Evolutionary conservation across 2,888 invertebrate genomes (phyloP).

Genomic region (Tineola bisselliella): DNA sequence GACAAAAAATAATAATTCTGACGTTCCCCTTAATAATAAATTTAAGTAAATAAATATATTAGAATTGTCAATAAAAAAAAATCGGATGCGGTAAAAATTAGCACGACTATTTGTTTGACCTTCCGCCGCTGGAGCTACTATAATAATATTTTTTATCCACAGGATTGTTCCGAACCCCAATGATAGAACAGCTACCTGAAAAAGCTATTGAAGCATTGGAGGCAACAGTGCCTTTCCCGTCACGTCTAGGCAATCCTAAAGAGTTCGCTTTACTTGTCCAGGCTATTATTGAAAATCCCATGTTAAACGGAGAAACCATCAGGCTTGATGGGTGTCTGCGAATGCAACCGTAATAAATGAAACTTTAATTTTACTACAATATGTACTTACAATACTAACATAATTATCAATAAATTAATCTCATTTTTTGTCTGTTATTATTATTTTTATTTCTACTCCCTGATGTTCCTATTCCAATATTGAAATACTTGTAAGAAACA

Average conservation of each 20-base stretch:
- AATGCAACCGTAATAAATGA: slow-evolving; percentile 54
- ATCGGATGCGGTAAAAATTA: too few species aligned
- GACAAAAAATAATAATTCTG: too few species aligned
- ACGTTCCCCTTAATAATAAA: too few species aligned
- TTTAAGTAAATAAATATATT: too few species aligned
- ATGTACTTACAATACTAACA: background rate
- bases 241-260: slow-evolving; percentile 59
- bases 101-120: too few species aligned
- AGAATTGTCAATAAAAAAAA: too few species aligned
- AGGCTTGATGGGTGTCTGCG: slow-evolving; percentile 67
- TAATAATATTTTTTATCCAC: slow-evolving; percentile 14
- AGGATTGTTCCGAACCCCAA: slow-evolving; percentile 68
- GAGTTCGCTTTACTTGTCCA: slow-evolving; percentile 66
- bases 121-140: too few species aligned
- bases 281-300: slow-evolving; percentile 64
- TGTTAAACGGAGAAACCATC: slow-evolving; percentile 70
- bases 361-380: background rate
- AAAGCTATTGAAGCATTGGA: slow-evolving; percentile 58
- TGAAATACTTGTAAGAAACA: too few species aligned
- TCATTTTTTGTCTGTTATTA: too few species aligned
- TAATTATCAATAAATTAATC: too few species aligned
- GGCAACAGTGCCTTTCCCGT: slow-evolving; percentile 62
- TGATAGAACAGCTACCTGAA: slow-evolving; percentile 57
- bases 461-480: too few species aligned
- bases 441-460: too few species aligned